Percentiles rank a stretch among this genome's conserved stretches.
These are phyloP conservation scores for Melanerpes formicivorus DNA, from an alignment of 2,113 vertebrate genomes.

Conservation along the genomic window DNA sequence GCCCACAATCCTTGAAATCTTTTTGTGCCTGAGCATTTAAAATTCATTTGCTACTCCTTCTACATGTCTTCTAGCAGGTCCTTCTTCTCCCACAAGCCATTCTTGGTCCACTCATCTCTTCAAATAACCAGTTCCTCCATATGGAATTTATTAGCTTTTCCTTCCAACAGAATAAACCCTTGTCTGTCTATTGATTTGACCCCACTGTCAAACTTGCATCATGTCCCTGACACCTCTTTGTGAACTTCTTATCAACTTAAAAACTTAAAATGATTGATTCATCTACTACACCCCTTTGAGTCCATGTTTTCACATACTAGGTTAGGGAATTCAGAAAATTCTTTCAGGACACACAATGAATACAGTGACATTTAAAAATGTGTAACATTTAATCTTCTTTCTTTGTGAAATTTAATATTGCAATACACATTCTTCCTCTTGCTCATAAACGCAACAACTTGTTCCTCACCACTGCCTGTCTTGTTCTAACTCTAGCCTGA, in stretches of 20 bases:
- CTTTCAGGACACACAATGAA: not conserved
- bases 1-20: not conserved
- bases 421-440: not conserved
- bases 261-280: not conserved
- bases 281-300: not conserved
- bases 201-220: not conserved
- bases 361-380: not conserved
- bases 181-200: not conserved
- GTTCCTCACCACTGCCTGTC: not conserved
- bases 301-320: not conserved
- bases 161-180: not conserved
- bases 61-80: not conserved
- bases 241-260: not conserved
- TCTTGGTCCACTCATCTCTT: not conserved
- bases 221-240: not conserved
- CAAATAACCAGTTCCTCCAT: not conserved
- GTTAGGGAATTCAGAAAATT: not conserved
- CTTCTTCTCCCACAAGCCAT: not conserved
- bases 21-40: not conserved
- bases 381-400: not conserved
- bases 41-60: not conserved
- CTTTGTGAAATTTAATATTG: not conserved
- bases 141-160: not conserved
- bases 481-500: not conserved
- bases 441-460: not conserved